phyloP scores from a whole-genome alignment of 37 sponge, comb jelly and placozoan genomes.

The Diacarnus erythraeanus region DNA sequence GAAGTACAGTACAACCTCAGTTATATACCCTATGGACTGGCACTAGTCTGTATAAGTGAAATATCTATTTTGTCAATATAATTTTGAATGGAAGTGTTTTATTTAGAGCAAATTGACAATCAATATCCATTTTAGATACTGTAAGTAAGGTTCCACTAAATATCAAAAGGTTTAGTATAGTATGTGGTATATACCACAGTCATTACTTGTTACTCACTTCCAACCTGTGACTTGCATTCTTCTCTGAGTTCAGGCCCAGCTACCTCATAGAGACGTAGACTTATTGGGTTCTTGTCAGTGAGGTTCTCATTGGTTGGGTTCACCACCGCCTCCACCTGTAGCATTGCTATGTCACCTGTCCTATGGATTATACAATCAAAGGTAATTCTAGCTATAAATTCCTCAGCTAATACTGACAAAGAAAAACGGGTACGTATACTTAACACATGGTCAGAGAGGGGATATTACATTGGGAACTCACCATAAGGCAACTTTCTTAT shows the following conservation, averaged over 20 bases:
- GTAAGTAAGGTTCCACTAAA: too few species aligned
- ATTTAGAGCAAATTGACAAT: too few species aligned
- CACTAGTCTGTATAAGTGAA: too few species aligned
- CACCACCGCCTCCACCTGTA: slow-evolving; percentile 65
- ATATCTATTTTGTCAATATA: too few species aligned
- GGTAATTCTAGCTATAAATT: slow-evolving; percentile 20
- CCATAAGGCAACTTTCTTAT: slow-evolving; percentile 73
- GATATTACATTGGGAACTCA: slow-evolving; percentile 9
- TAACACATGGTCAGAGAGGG: too few species aligned
- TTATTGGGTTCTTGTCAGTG: slow-evolving; percentile 76
- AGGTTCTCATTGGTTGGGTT: slow-evolving; percentile 87
- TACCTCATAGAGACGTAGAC: slow-evolving; percentile 40
- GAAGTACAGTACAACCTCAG: too few species aligned
- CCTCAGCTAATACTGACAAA: background rate
- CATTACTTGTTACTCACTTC: slow-evolving; percentile 71
- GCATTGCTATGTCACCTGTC: slow-evolving; percentile 67
- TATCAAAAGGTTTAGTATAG: too few species aligned
- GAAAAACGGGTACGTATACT: background rate
- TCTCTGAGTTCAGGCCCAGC: slow-evolving; percentile 83
- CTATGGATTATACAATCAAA: too few species aligned
- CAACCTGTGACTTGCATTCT: slow-evolving; percentile 53
- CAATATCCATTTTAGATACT: too few species aligned
- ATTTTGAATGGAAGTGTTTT: too few species aligned
- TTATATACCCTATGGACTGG: too few species aligned
- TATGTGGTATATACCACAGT: too few species aligned